Evolutionary conservation across 2,113 vertebrate genomes (phyloP).

Genomic region (Rhinichthys klamathensis): DNA sequence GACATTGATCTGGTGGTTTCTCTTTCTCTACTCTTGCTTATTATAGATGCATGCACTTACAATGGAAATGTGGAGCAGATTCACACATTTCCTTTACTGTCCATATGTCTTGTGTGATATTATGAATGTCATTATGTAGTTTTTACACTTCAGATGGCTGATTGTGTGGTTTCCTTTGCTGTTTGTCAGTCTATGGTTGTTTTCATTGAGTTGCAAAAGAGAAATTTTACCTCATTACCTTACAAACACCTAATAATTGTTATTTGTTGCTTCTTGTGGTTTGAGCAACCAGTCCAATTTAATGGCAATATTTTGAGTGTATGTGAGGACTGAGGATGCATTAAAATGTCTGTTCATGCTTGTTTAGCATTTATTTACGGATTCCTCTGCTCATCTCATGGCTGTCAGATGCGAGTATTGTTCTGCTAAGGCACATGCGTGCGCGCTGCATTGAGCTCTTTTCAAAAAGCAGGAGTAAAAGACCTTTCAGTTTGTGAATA

Average conservation of each 20-base stretch:
- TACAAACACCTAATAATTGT: neutral
- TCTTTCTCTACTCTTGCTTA: conserved; percentile 6
- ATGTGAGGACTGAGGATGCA: neutral
- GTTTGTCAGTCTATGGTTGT: neutral
- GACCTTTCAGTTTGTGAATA: conserved; percentile 40
- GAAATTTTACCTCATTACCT: neutral
- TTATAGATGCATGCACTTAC: conserved; percentile 11
- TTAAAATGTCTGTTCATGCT: conserved; percentile 15
- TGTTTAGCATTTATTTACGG: conserved; percentile 4
- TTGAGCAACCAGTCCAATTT: neutral
- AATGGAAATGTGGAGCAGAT: conserved; percentile 1
- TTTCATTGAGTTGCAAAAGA: neutral
- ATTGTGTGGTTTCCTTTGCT: neutral
- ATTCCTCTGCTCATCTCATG: conserved; percentile 30
- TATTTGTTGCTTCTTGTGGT: neutral
- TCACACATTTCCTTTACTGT: neutral
- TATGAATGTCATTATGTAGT: neutral
- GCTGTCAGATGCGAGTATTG: conserved; percentile 1
- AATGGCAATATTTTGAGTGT: neutral
- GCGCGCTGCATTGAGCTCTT: neutral
- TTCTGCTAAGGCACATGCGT: neutral
- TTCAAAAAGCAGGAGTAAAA: conserved; percentile 26
- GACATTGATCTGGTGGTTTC: neutral
- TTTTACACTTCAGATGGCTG: neutral
- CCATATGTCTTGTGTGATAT: conserved; percentile 24